Evolutionary conservation across 1,140 invertebrate genomes (phyloP).

Genomic region (Apis mellifera): DNA sequence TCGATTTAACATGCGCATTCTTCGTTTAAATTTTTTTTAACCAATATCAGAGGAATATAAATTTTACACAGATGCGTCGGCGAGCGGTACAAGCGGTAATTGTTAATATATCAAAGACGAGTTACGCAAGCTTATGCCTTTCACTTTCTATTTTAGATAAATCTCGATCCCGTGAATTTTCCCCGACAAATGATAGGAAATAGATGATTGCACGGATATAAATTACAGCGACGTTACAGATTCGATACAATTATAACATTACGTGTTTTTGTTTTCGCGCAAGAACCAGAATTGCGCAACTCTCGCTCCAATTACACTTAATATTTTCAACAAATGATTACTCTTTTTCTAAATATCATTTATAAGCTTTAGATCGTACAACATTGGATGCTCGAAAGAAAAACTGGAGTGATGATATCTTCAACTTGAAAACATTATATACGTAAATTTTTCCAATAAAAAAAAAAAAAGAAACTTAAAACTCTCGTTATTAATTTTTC

Average conservation of each 20-base stretch:
- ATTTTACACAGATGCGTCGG: neutral
- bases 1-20: no score
- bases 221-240: neutral
- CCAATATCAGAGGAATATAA: neutral
- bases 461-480: no score
- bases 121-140: slow-evolving; percentile 16
- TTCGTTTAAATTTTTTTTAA: neutral
- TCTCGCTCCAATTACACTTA: no score
- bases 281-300: neutral
- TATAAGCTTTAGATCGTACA: no score
- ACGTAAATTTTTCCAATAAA: no score
- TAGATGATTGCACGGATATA: neutral
- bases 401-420: no score
- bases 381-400: no score
- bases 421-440: no score
- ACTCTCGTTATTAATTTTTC: no score
- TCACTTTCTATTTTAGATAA: slow-evolving; percentile 35
- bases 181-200: neutral
- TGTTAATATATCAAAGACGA: neutral
- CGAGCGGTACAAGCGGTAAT: neutral
- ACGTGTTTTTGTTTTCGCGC: neutral
- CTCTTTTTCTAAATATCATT: neutral
- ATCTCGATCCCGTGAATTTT: slow-evolving; percentile 26
- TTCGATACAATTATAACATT: slow-evolving; percentile 12
- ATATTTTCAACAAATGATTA: neutral